Conservation (phyloP, 2,113 vertebrate genomes). For the Sinocyclocheilus rhinocerous region DNA sequence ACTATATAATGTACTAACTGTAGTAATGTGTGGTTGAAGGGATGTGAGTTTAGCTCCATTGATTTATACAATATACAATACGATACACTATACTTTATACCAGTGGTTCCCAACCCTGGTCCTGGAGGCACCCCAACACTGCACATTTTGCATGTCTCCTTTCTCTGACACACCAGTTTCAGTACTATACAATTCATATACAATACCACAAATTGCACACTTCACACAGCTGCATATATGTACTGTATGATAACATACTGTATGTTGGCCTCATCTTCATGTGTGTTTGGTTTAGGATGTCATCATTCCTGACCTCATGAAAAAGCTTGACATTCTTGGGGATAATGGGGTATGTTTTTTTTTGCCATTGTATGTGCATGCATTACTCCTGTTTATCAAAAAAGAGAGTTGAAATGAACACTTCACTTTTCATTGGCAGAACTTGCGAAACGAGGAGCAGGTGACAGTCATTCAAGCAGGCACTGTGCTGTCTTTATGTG, state of each 20-base stretch:
- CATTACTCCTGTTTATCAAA: neutral
- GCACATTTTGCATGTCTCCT: too few relatives aligned
- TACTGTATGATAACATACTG: neutral
- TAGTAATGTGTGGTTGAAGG: neutral
- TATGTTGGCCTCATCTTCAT: neutral
- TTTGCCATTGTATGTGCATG: neutral
- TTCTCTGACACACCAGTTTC: too few relatives aligned
- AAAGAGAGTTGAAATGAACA: neutral
- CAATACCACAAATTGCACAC: neutral
- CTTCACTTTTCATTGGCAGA: slow-evolving; percentile 15
- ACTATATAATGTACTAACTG: neutral
- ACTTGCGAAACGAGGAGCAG: slow-evolving; percentile 56
- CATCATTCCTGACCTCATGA: slow-evolving; percentile 97
- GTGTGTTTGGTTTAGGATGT: slow-evolving; percentile 85
- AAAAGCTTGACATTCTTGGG: slow-evolving; percentile 96
- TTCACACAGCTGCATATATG: neutral
- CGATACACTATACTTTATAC: neutral
- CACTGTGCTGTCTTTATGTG: slow-evolving; percentile 58
- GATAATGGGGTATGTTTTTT: slow-evolving; percentile 89
- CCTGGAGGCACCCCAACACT: too few relatives aligned
- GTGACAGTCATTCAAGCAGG: slow-evolving; percentile 59
- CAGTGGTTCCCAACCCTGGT: too few relatives aligned
- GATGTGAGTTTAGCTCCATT: neutral
- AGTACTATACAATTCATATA: neutral
- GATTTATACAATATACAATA: neutral